A percentile compares a stretch with the other conserved stretches of the same genome.
Conservation (phyloP, 2,113 vertebrate species). For the Miniopterus natalensis region DNA sequence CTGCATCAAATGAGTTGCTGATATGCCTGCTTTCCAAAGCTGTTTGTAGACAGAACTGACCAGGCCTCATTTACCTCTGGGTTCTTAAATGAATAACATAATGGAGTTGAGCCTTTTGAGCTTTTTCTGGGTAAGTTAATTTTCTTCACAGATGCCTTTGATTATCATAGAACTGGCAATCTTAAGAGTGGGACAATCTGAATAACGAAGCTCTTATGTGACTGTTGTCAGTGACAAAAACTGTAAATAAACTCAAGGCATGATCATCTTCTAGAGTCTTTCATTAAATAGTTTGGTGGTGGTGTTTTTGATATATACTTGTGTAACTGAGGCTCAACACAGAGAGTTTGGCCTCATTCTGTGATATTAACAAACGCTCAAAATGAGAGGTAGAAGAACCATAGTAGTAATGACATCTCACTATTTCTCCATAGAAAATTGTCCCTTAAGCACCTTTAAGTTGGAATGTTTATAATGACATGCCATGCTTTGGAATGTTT, state of each 20-base stretch:
- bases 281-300: not conserved
- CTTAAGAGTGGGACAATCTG: not conserved
- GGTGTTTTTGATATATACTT: not conserved
- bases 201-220: not conserved
- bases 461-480: not conserved
- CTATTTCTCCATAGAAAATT: not conserved
- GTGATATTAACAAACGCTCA: not conserved
- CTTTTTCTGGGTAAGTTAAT: not conserved
- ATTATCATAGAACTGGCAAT: not conserved
- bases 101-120: not conserved
- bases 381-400: not conserved
- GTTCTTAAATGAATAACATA: not conserved
- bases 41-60: not conserved
- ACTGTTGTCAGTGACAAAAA: not conserved
- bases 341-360: not conserved
- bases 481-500: constrained; percentile 2
- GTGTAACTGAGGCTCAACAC: not conserved
- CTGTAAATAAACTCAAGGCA: not conserved
- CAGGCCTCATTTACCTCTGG: not conserved
- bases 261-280: not conserved
- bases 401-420: not conserved
- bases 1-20: not conserved
- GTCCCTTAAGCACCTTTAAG: not conserved
- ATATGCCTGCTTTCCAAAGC: not conserved
- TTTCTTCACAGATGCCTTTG: not conserved